These are phyloP conservation scores for Pseudochirops corinnae DNA, from an alignment of 2,797 vertebrate species.

Conservation along the genomic window DNA sequence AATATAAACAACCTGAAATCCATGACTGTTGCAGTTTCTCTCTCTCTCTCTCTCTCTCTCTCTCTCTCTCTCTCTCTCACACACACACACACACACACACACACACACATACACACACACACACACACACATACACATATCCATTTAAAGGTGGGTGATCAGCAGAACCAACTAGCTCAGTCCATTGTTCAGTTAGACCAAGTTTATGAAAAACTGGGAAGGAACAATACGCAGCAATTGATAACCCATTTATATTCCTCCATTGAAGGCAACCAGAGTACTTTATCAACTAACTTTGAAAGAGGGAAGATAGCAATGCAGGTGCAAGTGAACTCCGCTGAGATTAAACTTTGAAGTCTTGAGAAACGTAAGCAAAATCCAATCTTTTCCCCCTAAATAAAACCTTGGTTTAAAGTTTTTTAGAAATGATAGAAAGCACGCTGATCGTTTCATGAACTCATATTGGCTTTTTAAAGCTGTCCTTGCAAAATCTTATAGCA, in stretches of 20 bases:
- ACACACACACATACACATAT: not conserved
- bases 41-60: too few species aligned
- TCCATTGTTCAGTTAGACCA: not conserved
- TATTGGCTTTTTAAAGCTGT: constrained; percentile 1
- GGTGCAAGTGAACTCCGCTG: not conserved
- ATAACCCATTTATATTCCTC: not conserved
- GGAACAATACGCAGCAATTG: not conserved
- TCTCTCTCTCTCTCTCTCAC: too few species aligned
- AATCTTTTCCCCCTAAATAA: not conserved
- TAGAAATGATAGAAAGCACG: not conserved
- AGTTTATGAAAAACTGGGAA: not conserved
- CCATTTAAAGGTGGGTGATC: not conserved
- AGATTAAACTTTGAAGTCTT: not conserved
- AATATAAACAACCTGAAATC: not conserved
- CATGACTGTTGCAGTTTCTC: not conserved
- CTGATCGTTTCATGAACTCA: not conserved
- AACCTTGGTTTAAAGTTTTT: not conserved
- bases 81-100: not conserved
- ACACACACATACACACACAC: not conserved
- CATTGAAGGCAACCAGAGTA: not conserved
- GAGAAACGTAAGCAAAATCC: not conserved
- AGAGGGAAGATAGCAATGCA: not conserved
- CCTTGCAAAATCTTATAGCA: not conserved
- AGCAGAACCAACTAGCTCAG: not conserved
- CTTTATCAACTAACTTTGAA: not conserved